Evolutionary conservation across 2,797 vertebrate genomes (phyloP).

Genomic region (Eremophila alpestris): DNA sequence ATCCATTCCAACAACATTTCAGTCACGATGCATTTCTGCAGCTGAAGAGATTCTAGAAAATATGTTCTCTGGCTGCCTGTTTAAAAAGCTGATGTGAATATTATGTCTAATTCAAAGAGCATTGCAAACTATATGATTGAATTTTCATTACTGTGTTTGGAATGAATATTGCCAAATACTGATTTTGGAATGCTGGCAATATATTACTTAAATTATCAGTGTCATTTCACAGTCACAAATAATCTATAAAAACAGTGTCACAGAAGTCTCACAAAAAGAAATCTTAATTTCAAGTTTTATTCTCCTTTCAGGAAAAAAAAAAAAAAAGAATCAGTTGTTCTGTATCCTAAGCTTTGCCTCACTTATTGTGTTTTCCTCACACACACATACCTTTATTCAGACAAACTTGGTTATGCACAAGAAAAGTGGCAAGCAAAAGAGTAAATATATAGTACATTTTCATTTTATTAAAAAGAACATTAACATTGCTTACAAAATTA

Average conservation of each 20-base stretch:
- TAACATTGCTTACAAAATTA: background rate
- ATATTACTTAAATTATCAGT: background rate
- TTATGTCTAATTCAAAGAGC: constrained; percentile 7
- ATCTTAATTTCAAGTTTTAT: background rate
- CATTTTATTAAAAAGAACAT: background rate
- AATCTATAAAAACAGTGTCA: background rate
- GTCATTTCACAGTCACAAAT: background rate
- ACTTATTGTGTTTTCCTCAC: rapidly evolving
- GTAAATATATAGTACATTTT: background rate
- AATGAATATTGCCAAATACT: background rate
- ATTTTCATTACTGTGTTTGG: constrained; percentile 1
- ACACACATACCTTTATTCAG: background rate
- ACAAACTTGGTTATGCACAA: background rate
- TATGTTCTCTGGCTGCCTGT: background rate
- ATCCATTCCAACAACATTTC: background rate
- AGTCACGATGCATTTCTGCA: background rate
- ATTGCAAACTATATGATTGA: background rate
- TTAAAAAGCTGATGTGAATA: constrained; percentile 20
- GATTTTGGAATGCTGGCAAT: background rate
- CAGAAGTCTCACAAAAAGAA: background rate
- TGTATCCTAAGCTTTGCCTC: background rate
- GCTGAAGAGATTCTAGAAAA: background rate
- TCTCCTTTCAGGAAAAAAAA: background rate
- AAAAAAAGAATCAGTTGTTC: background rate
- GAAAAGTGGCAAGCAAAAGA: background rate